Conservation (phyloP, 2,888 invertebrate species). For the Acrobasis consociella region DNA sequence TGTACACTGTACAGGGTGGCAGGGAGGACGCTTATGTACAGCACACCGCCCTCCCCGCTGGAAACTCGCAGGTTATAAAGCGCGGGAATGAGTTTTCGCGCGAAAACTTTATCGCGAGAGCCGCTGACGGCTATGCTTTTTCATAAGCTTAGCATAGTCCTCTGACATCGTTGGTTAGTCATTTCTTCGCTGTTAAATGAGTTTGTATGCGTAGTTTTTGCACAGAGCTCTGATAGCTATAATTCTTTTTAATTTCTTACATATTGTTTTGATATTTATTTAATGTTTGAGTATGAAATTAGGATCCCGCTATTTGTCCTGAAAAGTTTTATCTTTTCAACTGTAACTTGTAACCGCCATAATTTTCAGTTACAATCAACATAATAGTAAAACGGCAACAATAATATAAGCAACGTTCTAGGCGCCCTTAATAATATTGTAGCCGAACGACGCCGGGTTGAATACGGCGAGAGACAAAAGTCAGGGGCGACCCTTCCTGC, state of each 20-base stretch:
- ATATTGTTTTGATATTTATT: neutral
- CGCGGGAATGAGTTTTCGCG: constrained; percentile 78
- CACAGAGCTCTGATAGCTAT: neutral
- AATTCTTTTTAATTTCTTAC: neutral
- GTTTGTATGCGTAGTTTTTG: constrained; percentile 14
- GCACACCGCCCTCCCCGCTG: constrained; percentile 47
- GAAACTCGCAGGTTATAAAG: constrained; percentile 71
- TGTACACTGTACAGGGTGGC: constrained; percentile 46
- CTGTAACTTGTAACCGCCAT: neutral
- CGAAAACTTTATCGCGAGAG: constrained; percentile 71
- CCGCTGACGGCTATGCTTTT: constrained; percentile 51
- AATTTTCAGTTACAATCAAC: constrained; percentile 1
- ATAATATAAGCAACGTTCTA: neutral
- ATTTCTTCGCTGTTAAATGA: constrained; percentile 31
- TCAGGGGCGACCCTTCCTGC: constrained; percentile 61
- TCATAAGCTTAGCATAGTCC: constrained; percentile 53
- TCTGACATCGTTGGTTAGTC: constrained; percentile 39
- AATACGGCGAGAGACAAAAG: constrained; percentile 61
- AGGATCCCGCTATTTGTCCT: neutral
- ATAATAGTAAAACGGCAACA: neutral
- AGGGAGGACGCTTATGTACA: constrained; percentile 49
- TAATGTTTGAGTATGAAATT: too few species aligned
- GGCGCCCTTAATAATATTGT: constrained; percentile 33
- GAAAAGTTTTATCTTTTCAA: neutral
- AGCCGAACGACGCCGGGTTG: constrained; percentile 36